A percentile compares a stretch with the other conserved stretches of the same genome.
phyloP scores from a whole-genome alignment of 2,113 vertebrate genomes.

The Cervus canadensis region DNA sequence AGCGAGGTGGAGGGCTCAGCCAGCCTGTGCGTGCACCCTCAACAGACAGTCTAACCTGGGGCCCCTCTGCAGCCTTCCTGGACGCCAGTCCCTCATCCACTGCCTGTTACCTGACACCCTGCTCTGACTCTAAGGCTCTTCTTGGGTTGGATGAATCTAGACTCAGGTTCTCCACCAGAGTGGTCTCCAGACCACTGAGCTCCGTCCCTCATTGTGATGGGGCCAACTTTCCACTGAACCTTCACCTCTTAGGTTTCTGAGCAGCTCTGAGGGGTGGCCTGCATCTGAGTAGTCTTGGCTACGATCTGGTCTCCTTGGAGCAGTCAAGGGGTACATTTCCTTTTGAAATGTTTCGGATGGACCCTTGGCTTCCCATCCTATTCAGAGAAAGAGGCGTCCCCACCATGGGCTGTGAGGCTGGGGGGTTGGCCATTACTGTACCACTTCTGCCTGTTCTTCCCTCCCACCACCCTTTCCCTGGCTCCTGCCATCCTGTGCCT shows the following conservation, averaged over 20 bases:
- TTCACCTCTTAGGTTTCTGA: neutral
- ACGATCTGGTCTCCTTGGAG: neutral
- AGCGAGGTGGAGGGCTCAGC: neutral
- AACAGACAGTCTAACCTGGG: neutral
- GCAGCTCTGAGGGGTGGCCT: neutral
- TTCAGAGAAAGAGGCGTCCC: neutral
- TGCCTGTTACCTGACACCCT: fast-evolving
- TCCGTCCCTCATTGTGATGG: fast-evolving
- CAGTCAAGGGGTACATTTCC: neutral
- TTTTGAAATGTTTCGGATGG: neutral
- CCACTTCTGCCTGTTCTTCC: neutral
- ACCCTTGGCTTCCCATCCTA: neutral
- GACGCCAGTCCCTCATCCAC: fast-evolving
- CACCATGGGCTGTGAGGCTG: neutral
- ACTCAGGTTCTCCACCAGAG: neutral
- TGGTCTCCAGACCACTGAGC: neutral
- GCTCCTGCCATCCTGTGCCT: too few species aligned
- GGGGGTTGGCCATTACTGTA: neutral
- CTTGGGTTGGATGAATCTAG: neutral
- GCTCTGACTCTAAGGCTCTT: fast-evolving
- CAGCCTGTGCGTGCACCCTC: fast-evolving
- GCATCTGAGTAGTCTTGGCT: fast-evolving
- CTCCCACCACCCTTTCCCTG: neutral
- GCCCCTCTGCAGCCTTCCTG: neutral
- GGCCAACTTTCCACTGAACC: neutral